Base-by-base conservation (phyloP, 1,140 invertebrate species). In the Paralvinella palmiformis region DNA sequence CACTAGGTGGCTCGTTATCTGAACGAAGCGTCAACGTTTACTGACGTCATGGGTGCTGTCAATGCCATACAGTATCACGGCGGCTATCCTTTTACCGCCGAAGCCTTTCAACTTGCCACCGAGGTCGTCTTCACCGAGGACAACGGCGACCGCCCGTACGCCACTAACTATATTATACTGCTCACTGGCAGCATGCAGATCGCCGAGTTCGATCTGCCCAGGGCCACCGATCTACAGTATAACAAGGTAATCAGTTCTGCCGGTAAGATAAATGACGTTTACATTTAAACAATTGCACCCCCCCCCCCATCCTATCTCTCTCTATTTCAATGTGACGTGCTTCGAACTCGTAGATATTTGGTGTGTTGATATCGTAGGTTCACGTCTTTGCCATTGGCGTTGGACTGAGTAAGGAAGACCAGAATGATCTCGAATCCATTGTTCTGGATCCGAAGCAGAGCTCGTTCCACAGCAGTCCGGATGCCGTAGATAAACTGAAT, bases 111-210 rank as follows among this genome's bases (percentile, higher is more conserved):
- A 7, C 44, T 41, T 35, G 20, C 60, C 24, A 27, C 55, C 31
- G 41, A 60, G 7, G 36, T 55, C 1, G 32, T 66, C 22, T 66
- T 66, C 31, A 56, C 32, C 2, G 3, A 22, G 31, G 53, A 37
- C n/a, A 36, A 24, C 13, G 64, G 59, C 20, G 59, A 66, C 24
- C 41, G 64, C 13, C 50, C 48, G 7, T 3, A 62, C n/a, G 64
- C 52, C 22, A 22, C 35, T 7, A 61, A 62, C 59, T 62, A 66
- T 35, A 52, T 53, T 22, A 44, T 66, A n/a, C 50, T 66, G 20
- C 36, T 66, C n/a, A 66, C 64, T 15, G 64, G 56, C 20, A 57
- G 63, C 4, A 24, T 55, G 27, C 31, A 48, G 37, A 60, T 32
- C 35, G 33, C 44, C 5, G 45, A 52, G n/a, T 59, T 59, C 33